These are phyloP conservation scores for Epinotia brunnichana DNA, from an alignment of 2,888 invertebrate genomes.

Conservation along the genomic window DNA sequence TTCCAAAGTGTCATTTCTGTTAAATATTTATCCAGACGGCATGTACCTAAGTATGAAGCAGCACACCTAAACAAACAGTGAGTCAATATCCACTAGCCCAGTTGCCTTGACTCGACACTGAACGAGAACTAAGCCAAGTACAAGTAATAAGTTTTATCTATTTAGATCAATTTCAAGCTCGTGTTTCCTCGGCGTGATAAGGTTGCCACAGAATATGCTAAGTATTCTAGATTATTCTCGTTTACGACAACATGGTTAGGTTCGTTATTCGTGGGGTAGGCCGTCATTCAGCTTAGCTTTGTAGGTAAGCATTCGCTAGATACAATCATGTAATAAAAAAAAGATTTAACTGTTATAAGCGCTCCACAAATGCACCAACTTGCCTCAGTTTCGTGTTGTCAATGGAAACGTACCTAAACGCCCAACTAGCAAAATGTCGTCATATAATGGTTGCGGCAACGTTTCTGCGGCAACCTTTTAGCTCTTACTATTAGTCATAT, in stretches of 20 bases:
- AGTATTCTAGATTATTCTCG: background rate
- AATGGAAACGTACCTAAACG: no score
- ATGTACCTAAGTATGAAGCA: background rate
- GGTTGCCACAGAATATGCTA: conserved; percentile 8
- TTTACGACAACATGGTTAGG: background rate
- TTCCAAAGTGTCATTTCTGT: background rate
- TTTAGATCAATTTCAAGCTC: conserved; percentile 32
- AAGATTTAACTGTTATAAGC: no score
- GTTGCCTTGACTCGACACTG: conserved; percentile 20
- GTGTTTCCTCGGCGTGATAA: conserved; percentile 18
- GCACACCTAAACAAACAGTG: conserved; percentile 33
- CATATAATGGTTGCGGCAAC: no score
- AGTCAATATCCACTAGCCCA: conserved; percentile 28
- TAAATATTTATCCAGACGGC: background rate
- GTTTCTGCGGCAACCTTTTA: no score
- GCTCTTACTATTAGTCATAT: no score
- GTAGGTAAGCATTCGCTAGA: no score
- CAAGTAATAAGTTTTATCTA: conserved; percentile 23
- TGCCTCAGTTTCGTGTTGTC: no score
- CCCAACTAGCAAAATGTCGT: no score
- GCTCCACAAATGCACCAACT: no score
- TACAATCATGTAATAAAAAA: no score
- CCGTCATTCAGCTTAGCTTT: no score
- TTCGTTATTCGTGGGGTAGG: background rate
- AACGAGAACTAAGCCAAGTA: conserved; percentile 11